Percentiles rank a stretch among this genome's conserved stretches.
phyloP scores from a whole-genome alignment of 1,140 invertebrate genomes.

The Caenorhabditis latens region DNA sequence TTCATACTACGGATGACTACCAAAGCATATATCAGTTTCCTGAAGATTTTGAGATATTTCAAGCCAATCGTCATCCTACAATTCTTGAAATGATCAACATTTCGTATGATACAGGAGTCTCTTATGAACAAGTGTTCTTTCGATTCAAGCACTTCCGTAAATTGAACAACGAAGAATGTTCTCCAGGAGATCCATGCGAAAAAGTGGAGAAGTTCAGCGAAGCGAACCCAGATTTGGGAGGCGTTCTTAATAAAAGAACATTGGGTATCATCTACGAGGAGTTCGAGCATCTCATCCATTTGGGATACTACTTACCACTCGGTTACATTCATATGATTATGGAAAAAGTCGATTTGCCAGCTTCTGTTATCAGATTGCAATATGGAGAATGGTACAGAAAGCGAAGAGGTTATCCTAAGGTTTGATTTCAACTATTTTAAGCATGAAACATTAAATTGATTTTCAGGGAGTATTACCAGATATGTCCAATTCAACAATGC shows the following conservation, averaged over 20 bases:
- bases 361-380: neutral
- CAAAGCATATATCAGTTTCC: neutral
- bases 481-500: too few relatives aligned
- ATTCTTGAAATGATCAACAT: neutral
- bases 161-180: neutral
- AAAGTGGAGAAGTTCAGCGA: neutral
- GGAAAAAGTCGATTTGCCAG: neutral
- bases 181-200: neutral
- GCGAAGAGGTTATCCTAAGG: neutral
- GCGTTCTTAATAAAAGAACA: neutral
- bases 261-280: neutral
- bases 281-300: neutral
- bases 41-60: neutral
- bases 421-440: neutral
- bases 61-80: conserved; percentile 8
- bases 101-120: neutral
- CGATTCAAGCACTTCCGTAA: neutral
- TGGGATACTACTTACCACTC: neutral
- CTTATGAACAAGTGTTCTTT: neutral
- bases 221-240: neutral
- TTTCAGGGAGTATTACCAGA: too few relatives aligned
- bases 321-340: neutral
- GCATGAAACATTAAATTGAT: too few relatives aligned
- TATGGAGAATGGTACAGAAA: neutral
- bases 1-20: neutral